phyloP scores from a whole-genome alignment of 2,888 invertebrate species.

The Nyleta sp. region DNA sequence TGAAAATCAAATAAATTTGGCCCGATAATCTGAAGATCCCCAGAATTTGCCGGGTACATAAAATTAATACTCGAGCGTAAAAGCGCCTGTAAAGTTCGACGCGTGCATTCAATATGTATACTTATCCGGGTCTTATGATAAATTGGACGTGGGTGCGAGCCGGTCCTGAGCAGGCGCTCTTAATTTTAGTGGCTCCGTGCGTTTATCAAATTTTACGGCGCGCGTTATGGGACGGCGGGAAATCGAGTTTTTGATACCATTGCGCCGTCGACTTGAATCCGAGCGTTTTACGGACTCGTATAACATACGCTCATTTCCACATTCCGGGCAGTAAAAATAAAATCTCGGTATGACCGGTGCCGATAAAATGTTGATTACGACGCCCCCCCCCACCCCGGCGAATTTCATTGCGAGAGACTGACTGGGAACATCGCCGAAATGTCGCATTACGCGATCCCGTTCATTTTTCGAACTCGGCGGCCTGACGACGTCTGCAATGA shows the following conservation, averaged over 20 bases:
- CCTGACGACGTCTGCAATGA: constrained; percentile 35
- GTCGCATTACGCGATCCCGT: constrained; percentile 19
- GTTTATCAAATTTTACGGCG: constrained; percentile 51
- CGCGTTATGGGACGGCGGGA: constrained; percentile 43
- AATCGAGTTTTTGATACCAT: constrained; percentile 53
- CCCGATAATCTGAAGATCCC: constrained; percentile 2
- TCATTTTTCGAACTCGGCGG: constrained; percentile 5
- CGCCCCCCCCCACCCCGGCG: constrained; percentile 2
- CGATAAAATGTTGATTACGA: constrained; percentile 56
- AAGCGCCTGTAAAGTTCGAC: constrained; percentile 12
- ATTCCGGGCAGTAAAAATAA: constrained; percentile 35
- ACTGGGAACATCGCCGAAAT: constrained; percentile 22
- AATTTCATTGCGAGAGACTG: constrained; percentile 48
- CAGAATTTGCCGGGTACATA: not conserved
- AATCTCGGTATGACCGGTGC: constrained; percentile 38
- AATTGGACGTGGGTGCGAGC: constrained; percentile 11
- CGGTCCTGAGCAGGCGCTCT: constrained; percentile 16
- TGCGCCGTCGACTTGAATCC: constrained; percentile 36
- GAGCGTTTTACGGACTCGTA: constrained; percentile 35
- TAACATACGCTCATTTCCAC: constrained; percentile 48
- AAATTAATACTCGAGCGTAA: constrained; percentile 25
- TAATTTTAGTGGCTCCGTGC: constrained; percentile 40
- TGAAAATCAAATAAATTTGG: not conserved
- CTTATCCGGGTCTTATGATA: constrained; percentile 23
- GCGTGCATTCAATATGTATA: constrained; percentile 21